These are phyloP conservation scores for Paracyclopina nana DNA, from an alignment of 1,140 invertebrate genomes.

Conservation along the genomic window DNA sequence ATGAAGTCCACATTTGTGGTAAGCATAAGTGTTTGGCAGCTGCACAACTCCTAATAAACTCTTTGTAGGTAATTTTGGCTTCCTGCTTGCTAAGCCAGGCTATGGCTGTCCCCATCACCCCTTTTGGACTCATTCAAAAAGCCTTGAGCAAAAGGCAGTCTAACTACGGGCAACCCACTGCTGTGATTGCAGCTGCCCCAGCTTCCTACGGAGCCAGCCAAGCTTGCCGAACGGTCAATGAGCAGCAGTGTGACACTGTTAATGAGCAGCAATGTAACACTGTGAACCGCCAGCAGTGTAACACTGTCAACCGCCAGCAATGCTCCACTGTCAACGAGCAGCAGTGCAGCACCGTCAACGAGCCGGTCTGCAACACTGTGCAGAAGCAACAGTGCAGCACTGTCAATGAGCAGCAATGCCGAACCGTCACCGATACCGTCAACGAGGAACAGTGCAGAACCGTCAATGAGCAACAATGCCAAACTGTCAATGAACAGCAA, in stretches of 20 bases:
- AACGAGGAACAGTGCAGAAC: slow-evolving; percentile 14
- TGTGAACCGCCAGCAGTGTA: slow-evolving; percentile 10
- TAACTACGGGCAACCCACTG: neutral
- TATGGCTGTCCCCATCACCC: neutral
- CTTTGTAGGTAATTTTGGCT: neutral
- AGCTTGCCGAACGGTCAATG: slow-evolving; percentile 3
- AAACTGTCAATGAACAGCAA: slow-evolving; percentile 12
- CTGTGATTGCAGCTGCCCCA: neutral
- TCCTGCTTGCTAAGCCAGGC: neutral
- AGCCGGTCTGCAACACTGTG: slow-evolving; percentile 6
- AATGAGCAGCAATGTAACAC: slow-evolving; percentile 13
- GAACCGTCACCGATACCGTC: neutral
- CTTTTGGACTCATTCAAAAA: neutral
- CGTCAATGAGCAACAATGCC: slow-evolving; percentile 10
- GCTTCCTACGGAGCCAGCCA: neutral
- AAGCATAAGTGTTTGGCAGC: too few species aligned
- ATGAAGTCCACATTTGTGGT: too few species aligned
- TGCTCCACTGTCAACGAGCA: slow-evolving; percentile 13
- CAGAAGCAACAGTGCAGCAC: slow-evolving; percentile 11
- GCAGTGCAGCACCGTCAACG: slow-evolving; percentile 12
- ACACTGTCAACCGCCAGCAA: slow-evolving; percentile 5
- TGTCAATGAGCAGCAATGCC: neutral
- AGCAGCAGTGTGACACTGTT: slow-evolving; percentile 4
- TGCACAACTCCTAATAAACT: too few species aligned
- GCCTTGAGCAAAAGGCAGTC: neutral